Percentiles rank a stretch among this genome's conserved stretches.
Conservation (phyloP, 2,888 invertebrate genomes). For the Cremastinae sp. region DNA sequence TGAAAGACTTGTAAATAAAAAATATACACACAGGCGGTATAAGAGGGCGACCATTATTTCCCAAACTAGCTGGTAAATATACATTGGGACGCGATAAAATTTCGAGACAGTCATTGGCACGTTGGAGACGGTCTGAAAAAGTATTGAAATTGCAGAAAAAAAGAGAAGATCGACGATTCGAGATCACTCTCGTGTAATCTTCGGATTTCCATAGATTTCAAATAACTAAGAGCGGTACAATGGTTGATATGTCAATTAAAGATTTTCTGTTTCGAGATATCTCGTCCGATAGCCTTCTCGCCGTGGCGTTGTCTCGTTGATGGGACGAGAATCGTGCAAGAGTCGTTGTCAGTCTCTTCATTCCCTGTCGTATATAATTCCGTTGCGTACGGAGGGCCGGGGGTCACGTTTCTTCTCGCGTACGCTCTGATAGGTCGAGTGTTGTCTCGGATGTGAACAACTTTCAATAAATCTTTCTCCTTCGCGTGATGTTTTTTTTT, state of each 20-base stretch:
- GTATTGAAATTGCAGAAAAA: neutral
- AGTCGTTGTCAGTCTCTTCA: no score
- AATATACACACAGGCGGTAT: conserved; percentile 51
- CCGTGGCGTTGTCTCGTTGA: no score
- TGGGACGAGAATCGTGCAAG: no score
- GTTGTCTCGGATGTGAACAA: conserved; percentile 18
- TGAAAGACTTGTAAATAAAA: conserved; percentile 73
- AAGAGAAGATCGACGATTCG: no score
- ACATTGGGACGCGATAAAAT: conserved; percentile 37
- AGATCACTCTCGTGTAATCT: no score
- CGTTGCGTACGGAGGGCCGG: conserved; percentile 19
- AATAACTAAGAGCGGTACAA: no score
- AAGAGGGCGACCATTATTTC: conserved; percentile 39
- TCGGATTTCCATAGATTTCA: no score
- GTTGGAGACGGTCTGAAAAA: neutral
- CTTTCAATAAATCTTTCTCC: conserved; percentile 22
- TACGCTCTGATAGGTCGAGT: conserved; percentile 3
- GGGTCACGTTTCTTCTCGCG: conserved; percentile 43
- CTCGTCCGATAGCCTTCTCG: no score
- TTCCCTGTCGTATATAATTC: no score
- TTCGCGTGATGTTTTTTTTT: neutral
- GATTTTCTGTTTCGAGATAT: no score
- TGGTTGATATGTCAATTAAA: no score
- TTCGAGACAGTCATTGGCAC: conserved; percentile 37
- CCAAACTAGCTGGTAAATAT: conserved; percentile 60